Conservation (phyloP, 2,797 vertebrate genomes). For the Lerista edwardsae region DNA sequence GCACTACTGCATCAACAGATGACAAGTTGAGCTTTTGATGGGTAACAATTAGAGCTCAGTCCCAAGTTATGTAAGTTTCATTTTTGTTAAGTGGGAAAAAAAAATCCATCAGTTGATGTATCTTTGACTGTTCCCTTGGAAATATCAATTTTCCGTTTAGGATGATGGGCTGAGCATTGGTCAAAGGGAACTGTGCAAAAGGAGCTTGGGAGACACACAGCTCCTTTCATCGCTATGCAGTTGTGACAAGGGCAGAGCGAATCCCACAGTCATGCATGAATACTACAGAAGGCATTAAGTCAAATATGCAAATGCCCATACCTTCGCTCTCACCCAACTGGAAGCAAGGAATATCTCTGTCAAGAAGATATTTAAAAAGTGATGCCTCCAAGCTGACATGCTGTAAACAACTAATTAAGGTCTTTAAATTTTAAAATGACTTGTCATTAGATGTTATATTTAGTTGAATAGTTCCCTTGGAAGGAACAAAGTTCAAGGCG, state of each 20-base stretch:
- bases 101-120: background rate
- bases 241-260: background rate
- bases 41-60: background rate
- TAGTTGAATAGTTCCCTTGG: background rate
- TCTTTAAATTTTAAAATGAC: background rate
- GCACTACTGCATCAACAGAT: no score
- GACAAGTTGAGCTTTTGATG: no score
- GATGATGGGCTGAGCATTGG: background rate
- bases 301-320: background rate
- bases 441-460: background rate
- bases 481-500: background rate
- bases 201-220: background rate
- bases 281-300: background rate
- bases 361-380: background rate
- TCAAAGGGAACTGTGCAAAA: background rate
- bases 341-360: background rate
- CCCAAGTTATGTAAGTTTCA: background rate
- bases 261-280: background rate
- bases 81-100: background rate
- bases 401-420: constrained; percentile 24
- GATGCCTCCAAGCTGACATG: background rate
- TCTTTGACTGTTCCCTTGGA: background rate
- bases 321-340: background rate
- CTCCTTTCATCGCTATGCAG: background rate
- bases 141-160: background rate